Evolutionary conservation across 2,888 invertebrate species (phyloP).

Genomic region (Branchipolynoe longqiensis): DNA sequence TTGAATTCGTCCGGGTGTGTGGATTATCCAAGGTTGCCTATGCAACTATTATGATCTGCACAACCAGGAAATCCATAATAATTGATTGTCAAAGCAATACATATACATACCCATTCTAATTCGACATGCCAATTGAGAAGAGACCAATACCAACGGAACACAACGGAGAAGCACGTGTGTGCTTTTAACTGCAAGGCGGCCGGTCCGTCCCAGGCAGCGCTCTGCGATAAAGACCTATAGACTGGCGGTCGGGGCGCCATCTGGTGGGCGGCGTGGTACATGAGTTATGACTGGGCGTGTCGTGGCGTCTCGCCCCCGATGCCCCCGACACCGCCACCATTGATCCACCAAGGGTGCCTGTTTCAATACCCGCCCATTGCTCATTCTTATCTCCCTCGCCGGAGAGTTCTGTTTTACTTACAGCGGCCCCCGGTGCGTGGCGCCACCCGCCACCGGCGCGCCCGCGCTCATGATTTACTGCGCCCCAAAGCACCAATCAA

Average conservation of each 20-base stretch:
- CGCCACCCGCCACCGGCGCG: background rate
- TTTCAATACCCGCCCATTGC: conserved; percentile 53
- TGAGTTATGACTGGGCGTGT: background rate
- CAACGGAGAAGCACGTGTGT: too few species aligned
- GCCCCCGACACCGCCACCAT: background rate
- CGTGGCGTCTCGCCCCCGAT: background rate
- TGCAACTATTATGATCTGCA: too few species aligned
- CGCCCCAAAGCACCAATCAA: conserved; percentile 50
- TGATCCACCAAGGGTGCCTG: conserved; percentile 40
- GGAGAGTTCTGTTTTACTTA: conserved; percentile 58
- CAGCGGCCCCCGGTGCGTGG: conserved; percentile 5
- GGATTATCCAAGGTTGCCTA: too few species aligned
- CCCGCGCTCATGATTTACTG: conserved; percentile 16
- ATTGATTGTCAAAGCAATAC: too few species aligned
- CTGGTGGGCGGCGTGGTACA: background rate
- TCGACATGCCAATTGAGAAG: too few species aligned
- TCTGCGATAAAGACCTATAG: conserved; percentile 35
- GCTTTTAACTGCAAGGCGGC: too few species aligned
- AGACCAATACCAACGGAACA: too few species aligned
- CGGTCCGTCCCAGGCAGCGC: too few species aligned
- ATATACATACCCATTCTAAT: too few species aligned
- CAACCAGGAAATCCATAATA: too few species aligned
- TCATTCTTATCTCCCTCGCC: conserved; percentile 51
- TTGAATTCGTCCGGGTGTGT: too few species aligned
- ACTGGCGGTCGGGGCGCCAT: conserved; percentile 20